Evolutionary conservation across 2,888 invertebrate genomes (phyloP).

Genomic region (Xylocampa areola): DNA sequence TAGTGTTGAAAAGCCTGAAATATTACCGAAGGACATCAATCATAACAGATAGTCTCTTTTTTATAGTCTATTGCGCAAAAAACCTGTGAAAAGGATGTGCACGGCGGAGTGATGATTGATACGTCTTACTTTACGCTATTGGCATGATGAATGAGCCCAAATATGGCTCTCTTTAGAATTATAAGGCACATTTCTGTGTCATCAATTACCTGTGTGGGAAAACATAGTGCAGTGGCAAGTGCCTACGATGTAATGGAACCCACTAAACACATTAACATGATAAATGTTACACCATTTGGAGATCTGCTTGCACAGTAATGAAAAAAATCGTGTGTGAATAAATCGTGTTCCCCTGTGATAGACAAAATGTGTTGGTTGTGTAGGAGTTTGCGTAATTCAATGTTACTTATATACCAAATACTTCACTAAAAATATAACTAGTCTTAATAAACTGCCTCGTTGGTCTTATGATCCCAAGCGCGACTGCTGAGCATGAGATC

Average conservation of each 20-base stretch:
- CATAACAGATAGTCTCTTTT: conserved; percentile 61
- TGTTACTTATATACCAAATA: not conserved
- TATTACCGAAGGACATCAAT: conserved; percentile 67
- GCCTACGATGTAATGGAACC: conserved; percentile 37
- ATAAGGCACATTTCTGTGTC: conserved; percentile 45
- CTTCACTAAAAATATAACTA: too few relatives aligned
- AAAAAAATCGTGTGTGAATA: conserved; percentile 24
- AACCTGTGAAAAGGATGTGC: conserved; percentile 61
- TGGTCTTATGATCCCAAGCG: too few relatives aligned
- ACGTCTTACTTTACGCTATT: conserved; percentile 50
- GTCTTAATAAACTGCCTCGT: too few relatives aligned
- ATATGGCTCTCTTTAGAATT: conserved; percentile 51
- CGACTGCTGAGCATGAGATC: too few relatives aligned
- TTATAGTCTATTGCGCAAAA: conserved; percentile 62
- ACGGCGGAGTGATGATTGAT: conserved; percentile 66
- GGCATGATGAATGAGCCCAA: conserved; percentile 56
- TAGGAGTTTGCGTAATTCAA: not conserved
- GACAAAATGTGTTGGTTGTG: not conserved
- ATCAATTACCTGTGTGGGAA: conserved; percentile 46
- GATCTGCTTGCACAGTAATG: conserved; percentile 23
- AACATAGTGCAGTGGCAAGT: conserved; percentile 42
- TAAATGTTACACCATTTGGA: conserved; percentile 33
- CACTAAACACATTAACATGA: conserved; percentile 44
- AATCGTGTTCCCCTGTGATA: conserved; percentile 1
- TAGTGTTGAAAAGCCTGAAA: conserved; percentile 31